A percentile compares a stretch with the other conserved stretches of the same genome.
Conservation (phyloP, 2,797 vertebrate species). For the Lagorchestes hirsutus region DNA sequence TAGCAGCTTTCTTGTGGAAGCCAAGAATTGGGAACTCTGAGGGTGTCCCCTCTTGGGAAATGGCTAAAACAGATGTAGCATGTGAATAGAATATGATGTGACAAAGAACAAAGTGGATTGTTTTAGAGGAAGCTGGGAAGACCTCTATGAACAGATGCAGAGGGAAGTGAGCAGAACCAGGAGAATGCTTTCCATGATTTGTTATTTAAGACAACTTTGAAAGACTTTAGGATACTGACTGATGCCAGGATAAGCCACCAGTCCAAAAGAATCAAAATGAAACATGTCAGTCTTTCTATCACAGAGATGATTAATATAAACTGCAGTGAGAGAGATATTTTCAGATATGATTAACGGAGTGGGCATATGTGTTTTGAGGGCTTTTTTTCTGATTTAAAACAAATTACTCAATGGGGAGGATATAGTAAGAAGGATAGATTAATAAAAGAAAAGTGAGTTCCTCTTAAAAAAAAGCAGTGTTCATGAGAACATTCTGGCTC, state of each 20-base stretch:
- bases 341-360: background rate
- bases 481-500: background rate
- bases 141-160: background rate
- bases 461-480: background rate
- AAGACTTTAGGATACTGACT: background rate
- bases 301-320: background rate
- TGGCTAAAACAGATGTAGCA: background rate
- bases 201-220: background rate
- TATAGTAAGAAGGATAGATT: background rate
- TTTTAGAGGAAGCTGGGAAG: background rate
- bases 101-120: background rate
- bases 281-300: background rate
- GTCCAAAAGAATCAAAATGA: background rate
- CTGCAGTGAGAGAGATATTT: background rate
- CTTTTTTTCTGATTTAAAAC: background rate
- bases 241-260: background rate
- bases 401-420: background rate
- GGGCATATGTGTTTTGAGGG: background rate
- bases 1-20: background rate
- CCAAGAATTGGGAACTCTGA: background rate
- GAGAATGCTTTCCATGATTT: background rate
- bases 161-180: background rate
- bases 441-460: background rate
- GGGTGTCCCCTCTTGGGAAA: background rate
- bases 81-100: background rate